Conservation (phyloP, 1,140 invertebrate species). For the Liolophura sinensis region DNA sequence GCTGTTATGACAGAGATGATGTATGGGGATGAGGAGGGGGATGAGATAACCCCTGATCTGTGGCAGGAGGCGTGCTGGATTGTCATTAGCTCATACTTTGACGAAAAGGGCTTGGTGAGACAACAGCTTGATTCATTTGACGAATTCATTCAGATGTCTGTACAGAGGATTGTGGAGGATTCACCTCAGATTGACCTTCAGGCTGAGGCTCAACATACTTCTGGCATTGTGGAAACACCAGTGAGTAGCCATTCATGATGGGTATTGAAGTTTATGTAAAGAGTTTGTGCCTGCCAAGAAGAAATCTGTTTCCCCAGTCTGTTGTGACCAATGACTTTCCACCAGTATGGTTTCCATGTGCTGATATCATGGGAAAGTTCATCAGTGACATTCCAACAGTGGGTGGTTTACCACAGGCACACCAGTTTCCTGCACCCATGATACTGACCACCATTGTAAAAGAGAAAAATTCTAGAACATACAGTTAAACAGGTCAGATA, state of each 20-base stretch:
- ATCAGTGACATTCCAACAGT: no score
- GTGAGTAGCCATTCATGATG: constrained; percentile 56
- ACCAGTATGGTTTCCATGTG: no score
- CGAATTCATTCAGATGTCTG: constrained; percentile 99
- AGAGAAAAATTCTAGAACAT: no score
- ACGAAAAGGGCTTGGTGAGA: constrained; percentile 97
- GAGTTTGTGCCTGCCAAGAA: no score
- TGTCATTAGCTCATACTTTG: constrained; percentile 98
- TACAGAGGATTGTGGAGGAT: constrained; percentile 98
- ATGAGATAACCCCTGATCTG: constrained; percentile 89
- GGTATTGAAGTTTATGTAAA: no score
- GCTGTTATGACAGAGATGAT: constrained; percentile 26
- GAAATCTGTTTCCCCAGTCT: no score
- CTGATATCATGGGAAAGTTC: no score
- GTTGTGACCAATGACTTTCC: no score
- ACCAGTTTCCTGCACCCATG: no score
- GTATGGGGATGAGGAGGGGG: constrained; percentile 48
- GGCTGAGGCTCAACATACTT: constrained; percentile 94
- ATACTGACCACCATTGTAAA: no score
- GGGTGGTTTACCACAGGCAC: no score
- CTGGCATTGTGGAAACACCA: constrained; percentile 89
- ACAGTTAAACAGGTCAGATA: no score
- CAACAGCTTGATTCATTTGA: constrained; percentile 99
- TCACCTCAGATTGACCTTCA: constrained; percentile 96
- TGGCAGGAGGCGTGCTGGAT: constrained; percentile 99